Conservation (phyloP, 2,888 invertebrate species). For the Brachypalpus laphriformis region DNA sequence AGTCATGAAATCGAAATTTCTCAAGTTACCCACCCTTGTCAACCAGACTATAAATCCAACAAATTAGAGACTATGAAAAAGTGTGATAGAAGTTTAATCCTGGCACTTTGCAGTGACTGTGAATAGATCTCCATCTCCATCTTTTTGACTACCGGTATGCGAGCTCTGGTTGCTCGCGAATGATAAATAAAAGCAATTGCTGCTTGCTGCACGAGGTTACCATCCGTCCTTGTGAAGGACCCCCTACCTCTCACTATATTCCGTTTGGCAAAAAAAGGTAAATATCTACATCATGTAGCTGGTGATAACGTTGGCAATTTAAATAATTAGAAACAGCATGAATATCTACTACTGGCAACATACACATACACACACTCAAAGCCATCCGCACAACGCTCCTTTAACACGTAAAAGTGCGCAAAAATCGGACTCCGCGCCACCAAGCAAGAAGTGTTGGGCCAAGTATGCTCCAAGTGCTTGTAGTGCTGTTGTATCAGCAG, state of each 20-base stretch:
- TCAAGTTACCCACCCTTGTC: neutral
- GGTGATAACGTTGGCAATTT: constrained; percentile 73
- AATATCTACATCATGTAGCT: constrained; percentile 60
- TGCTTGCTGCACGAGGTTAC: constrained; percentile 13
- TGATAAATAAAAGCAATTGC: constrained; percentile 48
- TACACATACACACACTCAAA: constrained; percentile 7
- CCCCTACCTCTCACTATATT: constrained; percentile 3
- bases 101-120: constrained; percentile 21
- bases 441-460: constrained; percentile 63
- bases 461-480: constrained; percentile 62
- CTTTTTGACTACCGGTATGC: constrained; percentile 31
- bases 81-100: constrained; percentile 30
- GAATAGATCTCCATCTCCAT: constrained; percentile 30
- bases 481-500: constrained; percentile 55
- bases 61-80: constrained; percentile 13
- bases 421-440: constrained; percentile 56
- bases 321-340: constrained; percentile 73
- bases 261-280: constrained; percentile 6
- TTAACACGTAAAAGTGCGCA: constrained; percentile 57
- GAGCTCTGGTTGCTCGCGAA: constrained; percentile 25
- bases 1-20: too few relatives aligned
- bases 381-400: constrained; percentile 35
- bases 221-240: constrained; percentile 52
- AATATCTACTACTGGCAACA: constrained; percentile 47
- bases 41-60: constrained; percentile 1